A percentile compares a stretch with the other conserved stretches of the same genome.
These are phyloP conservation scores for Campylomormyrus numenius DNA, from an alignment of 2,113 vertebrate genomes.

Conservation along the genomic window DNA sequence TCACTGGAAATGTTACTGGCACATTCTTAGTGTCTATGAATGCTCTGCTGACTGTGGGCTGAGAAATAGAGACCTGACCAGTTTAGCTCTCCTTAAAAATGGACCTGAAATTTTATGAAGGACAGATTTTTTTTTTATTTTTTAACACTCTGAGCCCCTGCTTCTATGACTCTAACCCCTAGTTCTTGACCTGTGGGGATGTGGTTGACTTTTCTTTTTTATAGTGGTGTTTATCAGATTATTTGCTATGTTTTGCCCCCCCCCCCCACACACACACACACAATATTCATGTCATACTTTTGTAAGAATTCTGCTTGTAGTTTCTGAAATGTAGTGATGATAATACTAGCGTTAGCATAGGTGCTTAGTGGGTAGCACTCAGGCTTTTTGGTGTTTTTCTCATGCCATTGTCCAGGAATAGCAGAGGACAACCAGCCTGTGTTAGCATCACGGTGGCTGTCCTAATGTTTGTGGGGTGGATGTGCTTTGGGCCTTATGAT, in stretches of 20 bases:
- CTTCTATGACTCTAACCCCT: not conserved
- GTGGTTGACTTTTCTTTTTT: not conserved
- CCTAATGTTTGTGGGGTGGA: not conserved
- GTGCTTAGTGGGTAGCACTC: not conserved
- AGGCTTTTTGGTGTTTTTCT: not conserved
- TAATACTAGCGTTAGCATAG: not conserved
- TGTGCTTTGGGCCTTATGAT: not conserved
- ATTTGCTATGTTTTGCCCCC: not conserved
- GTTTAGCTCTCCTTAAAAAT: not conserved
- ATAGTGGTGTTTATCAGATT: not conserved
- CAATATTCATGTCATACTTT: not conserved
- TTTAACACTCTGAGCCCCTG: not conserved
- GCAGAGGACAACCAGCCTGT: not conserved
- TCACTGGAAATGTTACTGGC: constrained; percentile 13
- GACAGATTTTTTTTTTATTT: not conserved
- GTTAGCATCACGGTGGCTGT: not conserved
- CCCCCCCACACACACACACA: not conserved
- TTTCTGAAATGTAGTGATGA: not conserved
- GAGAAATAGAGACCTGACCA: not conserved
- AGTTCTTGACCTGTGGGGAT: not conserved
- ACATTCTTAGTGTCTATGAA: not conserved
- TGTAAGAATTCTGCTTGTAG: not conserved
- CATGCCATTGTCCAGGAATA: not conserved
- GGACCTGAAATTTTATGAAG: not conserved
- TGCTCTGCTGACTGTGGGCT: not conserved